phyloP scores from a whole-genome alignment of 2,113 vertebrate genomes.

The Pandion haliaetus region DNA sequence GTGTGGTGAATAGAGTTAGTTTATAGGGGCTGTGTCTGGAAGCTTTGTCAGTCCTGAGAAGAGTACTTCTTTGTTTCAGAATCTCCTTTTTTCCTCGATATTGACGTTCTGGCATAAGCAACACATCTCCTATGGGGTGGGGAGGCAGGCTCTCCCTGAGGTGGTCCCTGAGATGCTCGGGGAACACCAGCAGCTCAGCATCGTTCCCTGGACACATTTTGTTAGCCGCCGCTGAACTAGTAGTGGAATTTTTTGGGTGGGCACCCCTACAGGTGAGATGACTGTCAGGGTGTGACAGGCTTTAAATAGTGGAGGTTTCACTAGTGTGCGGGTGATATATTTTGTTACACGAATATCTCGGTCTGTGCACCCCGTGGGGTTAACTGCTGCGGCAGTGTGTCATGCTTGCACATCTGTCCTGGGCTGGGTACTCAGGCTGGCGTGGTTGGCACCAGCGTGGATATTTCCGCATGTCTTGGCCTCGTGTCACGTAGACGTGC shows the following conservation, averaged over 20 bases:
- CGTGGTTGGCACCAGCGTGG: not conserved
- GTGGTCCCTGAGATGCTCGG: not conserved
- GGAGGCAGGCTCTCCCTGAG: accelerated
- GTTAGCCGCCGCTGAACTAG: not conserved
- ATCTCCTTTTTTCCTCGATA: not conserved
- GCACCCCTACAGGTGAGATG: not conserved
- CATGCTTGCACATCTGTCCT: not conserved
- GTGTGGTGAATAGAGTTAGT: not conserved
- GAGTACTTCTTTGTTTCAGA: not conserved
- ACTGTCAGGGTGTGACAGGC: not conserved
- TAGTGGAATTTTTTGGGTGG: not conserved
- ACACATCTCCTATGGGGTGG: not conserved
- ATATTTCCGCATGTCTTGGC: not conserved
- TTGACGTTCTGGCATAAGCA: not conserved
- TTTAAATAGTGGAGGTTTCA: not conserved
- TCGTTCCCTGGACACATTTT: accelerated
- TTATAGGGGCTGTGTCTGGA: not conserved
- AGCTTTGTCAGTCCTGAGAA: not conserved
- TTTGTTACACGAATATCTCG: accelerated
- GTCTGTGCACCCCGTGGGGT: accelerated
- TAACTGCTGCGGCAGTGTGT: not conserved
- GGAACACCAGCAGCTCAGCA: not conserved
- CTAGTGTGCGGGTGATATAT: accelerated
- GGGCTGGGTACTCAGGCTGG: not conserved
- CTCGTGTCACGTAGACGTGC: not conserved